Conservation (phyloP, 2,888 invertebrate genomes). For the Xestobium rufovillosum region DNA sequence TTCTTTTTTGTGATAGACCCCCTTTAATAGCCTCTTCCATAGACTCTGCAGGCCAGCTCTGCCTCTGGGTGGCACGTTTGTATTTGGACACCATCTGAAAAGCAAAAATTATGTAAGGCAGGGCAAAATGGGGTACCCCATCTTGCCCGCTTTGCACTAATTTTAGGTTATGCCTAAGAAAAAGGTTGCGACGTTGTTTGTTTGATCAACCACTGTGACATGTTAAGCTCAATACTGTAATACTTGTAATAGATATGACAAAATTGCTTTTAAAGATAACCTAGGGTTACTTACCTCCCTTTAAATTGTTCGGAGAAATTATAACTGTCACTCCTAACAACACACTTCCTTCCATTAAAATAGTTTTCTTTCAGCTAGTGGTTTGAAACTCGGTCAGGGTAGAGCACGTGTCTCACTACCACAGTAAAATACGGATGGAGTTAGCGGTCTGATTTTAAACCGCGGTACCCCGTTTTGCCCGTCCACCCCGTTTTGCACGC, state of each 20-base stretch:
- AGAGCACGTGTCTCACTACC: background rate
- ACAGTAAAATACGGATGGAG: slow-evolving; percentile 1
- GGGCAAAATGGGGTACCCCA: slow-evolving; percentile 2
- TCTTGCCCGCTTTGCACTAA: slow-evolving; percentile 3
- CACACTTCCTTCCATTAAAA: background rate
- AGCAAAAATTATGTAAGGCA: background rate
- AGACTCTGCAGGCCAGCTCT: slow-evolving; percentile 2
- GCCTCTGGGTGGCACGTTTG: slow-evolving; percentile 1
- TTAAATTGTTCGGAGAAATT: slow-evolving; percentile 1
- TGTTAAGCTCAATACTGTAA: background rate
- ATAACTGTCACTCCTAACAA: background rate
- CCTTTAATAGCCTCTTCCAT: slow-evolving; percentile 1
- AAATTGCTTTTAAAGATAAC: slow-evolving; percentile 1
- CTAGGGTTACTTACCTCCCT: background rate
- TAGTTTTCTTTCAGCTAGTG: background rate
- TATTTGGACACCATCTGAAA: slow-evolving; percentile 3
- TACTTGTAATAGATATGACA: background rate
- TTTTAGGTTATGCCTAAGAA: background rate
- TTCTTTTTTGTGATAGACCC: too few species aligned
- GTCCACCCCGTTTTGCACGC: too few species aligned
- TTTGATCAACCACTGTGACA: background rate
- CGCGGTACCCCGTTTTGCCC: slow-evolving; percentile 2
- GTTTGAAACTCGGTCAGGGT: background rate
- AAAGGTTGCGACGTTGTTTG: background rate
- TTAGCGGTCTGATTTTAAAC: slow-evolving; percentile 1